Evolutionary conservation across 1,140 invertebrate species (phyloP), one percentile per base, ranked within the genome.

Genomic region (Caenorhabditis tropicalis): DNA sequence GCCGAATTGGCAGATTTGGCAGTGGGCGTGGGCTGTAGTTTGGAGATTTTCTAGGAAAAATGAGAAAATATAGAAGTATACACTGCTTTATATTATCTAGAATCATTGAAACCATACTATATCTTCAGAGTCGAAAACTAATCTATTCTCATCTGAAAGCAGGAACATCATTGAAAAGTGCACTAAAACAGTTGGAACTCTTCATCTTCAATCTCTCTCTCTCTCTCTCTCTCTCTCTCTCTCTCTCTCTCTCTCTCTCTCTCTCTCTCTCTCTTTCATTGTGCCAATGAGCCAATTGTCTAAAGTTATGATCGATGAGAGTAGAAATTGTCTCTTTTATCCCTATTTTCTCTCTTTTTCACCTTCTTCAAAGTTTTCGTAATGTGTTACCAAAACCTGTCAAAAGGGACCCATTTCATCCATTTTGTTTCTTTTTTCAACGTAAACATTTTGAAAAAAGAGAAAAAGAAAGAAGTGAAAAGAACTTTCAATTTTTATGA

Each of bases 301-400:
- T 74, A 74, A 74, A 43, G 65, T 74, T 74, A 74, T 74, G 65
- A 74, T 74, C 65, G 65, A 74, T 74, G 65, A 74, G 21, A 27
- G 29, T n/a, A 31, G n/a, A 43, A 36, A 43, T 43, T n/a, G 1
- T 3, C 36, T 27, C 31, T 19, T 36, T 19, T 15, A n/a, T 12
- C n/a, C 24, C n/a, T 36, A 43, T 36, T 39, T 74, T 43, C n/a
- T 16, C 58, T 65, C 29, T 19, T 65, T 39, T 65, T n/a, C 24
- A 56, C 53, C 65, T 33, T 46, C 31, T 65, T 36, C 31, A 74
- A 74, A 43, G 21, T 74, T 74, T 39, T 43, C 65, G 65, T 74
- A 43, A 43, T 43, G 65, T 74, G 65, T 74, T 74, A n/a, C 65
- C 33, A 74, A 74, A 74, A 74, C 65, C 65, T 74, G 65, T 74